Evolutionary conservation across 2,888 invertebrate genomes (phyloP), one percentile per base, ranked within the genome.

Genomic region (Mythimna lalbum): DNA sequence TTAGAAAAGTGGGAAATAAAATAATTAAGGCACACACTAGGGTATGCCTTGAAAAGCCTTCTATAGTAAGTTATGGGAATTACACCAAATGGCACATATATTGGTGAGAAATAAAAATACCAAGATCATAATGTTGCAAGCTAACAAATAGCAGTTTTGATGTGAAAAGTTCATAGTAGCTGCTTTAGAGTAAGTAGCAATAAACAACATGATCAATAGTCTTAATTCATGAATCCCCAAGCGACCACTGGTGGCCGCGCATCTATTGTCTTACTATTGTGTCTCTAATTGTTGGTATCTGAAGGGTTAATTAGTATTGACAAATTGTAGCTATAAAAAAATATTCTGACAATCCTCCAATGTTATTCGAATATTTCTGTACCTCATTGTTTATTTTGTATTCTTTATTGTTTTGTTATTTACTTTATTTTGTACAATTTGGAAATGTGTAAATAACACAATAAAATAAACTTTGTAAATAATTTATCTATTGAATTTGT

Each of bases 401-500:
- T 57, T 49, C 12, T 64, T 56, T 78, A 50, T 76, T 31, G 47
- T 77, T 78, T 81, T 76, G 57, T 76, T 69, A 80, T 33, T 81
- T 57, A 55, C 33, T 78, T 71, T 71, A 59, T 55, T 63, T 74
- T 70, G 53, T 71, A 63, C 43, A 62, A 61, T 52, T 69, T 5
- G 57, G 36, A 14, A 56, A 57, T 63, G 60, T 80, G 83, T 83
- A 77, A 66, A 81, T 77, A 80, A 47, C 60, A 66, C 56, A 21
- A 63, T n/a, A 70, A 73, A 66, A 66, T 60, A 23, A 71, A 76
- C 69, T 86, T 82, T 88, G 87, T 86, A 86, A 82, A 88, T 87
- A 88, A 74, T 81, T 74, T 64, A 69, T 63, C 33, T 4, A 67
- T 73, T 77, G 36, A 56, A 65, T 76, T 80, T 82, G 82, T 82